phyloP scores from a whole-genome alignment of 1,140 invertebrate species.

The Leptopilina clavipes region DNA sequence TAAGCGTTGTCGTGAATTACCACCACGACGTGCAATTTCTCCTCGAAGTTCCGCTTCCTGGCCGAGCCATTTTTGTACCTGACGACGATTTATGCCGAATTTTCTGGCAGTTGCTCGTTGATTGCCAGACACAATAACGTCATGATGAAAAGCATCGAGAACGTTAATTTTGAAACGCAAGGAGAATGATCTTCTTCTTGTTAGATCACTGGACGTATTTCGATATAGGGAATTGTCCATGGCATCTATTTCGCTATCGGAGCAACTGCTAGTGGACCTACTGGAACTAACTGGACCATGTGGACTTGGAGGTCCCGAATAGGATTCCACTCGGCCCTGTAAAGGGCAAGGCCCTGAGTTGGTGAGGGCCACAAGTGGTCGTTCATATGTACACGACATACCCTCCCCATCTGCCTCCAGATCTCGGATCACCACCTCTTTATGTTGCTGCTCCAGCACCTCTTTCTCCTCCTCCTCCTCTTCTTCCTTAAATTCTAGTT shows the following conservation, averaged over 20 bases:
- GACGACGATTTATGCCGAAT: conserved; percentile 79
- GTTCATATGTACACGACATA: no score
- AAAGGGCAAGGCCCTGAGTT: no score
- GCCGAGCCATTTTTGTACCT: conserved; percentile 80
- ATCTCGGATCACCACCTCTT: no score
- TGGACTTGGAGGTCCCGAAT: conserved; percentile 63
- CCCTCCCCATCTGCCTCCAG: no score
- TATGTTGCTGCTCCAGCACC: no score
- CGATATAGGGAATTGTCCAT: conserved; percentile 43
- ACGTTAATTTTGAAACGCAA: conserved; percentile 75
- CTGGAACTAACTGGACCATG: conserved; percentile 57
- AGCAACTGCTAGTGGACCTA: conserved; percentile 62
- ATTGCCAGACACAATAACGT: conserved; percentile 76
- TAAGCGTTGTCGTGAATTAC: conserved; percentile 67
- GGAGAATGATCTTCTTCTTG: conserved; percentile 75
- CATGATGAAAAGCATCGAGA: conserved; percentile 74
- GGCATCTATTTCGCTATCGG: conserved; percentile 62
- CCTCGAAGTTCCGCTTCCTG: conserved; percentile 75
- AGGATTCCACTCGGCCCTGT: no score
- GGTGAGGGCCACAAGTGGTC: no score
- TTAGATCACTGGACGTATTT: conserved; percentile 54
- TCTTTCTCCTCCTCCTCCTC: no score
- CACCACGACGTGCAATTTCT: conserved; percentile 66
- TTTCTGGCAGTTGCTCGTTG: conserved; percentile 79
- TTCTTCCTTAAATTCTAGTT: not conserved